Evolutionary conservation across 2,888 invertebrate species (phyloP).

Genomic region (Nezara viridula): DNA sequence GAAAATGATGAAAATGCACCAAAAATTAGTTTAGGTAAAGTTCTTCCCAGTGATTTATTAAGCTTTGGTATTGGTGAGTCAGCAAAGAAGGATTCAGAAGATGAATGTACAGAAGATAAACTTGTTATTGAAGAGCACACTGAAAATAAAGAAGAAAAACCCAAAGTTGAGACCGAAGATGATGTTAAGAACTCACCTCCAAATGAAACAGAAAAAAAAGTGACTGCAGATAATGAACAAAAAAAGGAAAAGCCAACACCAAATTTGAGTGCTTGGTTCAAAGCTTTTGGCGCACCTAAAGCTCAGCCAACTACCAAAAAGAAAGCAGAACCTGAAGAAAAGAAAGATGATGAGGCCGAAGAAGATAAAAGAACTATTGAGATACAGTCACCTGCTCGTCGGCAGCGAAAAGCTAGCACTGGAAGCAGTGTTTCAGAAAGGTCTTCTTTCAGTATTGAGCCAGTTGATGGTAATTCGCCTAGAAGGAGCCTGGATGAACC

Average conservation of each 20-base stretch:
- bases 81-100: slow-evolving; percentile 64
- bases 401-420: slow-evolving; percentile 81
- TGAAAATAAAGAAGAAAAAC: slow-evolving; percentile 67
- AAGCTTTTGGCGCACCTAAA: slow-evolving; percentile 91
- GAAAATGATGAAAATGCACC: slow-evolving; percentile 76
- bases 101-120: slow-evolving; percentile 65
- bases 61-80: slow-evolving; percentile 71
- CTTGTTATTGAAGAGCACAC: slow-evolving; percentile 64
- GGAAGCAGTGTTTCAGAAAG: slow-evolving; percentile 85
- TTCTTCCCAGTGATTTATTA: slow-evolving; percentile 81
- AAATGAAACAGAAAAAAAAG: slow-evolving; percentile 64
- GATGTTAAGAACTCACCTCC: slow-evolving; percentile 63
- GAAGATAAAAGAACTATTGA: slow-evolving; percentile 65
- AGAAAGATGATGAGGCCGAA: slow-evolving; percentile 64
- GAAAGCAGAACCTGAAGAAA: slow-evolving; percentile 66
- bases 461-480: slow-evolving; percentile 67
- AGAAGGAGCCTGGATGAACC: slow-evolving; percentile 69
- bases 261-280: slow-evolving; percentile 92
- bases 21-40: slow-evolving; percentile 87
- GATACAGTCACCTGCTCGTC: slow-evolving; percentile 69
- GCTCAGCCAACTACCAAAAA: slow-evolving; percentile 75
- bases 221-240: slow-evolving; percentile 65
- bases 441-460: slow-evolving; percentile 80
- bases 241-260: slow-evolving; percentile 79
- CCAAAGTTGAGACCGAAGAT: slow-evolving; percentile 65